Evolutionary conservation across 1,140 invertebrate genomes (phyloP).

Genomic region (Glossosoma conforme): DNA sequence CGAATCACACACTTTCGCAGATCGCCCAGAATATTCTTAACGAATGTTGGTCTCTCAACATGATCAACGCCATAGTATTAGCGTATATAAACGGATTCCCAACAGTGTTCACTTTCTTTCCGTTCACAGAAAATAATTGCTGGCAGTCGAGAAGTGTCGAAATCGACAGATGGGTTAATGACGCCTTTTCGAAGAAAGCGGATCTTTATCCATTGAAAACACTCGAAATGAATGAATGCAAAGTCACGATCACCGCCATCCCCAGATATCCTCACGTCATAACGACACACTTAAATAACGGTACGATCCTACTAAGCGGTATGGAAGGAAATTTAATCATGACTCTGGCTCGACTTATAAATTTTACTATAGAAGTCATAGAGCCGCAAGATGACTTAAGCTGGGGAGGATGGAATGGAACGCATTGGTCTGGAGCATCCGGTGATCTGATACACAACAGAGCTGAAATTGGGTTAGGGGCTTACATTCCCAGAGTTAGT

Average conservation of each 20-base stretch:
- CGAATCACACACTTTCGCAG: neutral
- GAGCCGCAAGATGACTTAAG: slow-evolving; percentile 9
- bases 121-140: slow-evolving; percentile 13
- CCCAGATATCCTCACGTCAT: slow-evolving; percentile 18
- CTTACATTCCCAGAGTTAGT: slow-evolving; percentile 11
- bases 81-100: neutral
- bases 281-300: slow-evolving; percentile 4
- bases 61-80: slow-evolving; percentile 18
- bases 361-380: slow-evolving; percentile 19
- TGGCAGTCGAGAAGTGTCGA: slow-evolving; percentile 4
- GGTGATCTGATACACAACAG: slow-evolving; percentile 22
- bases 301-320: slow-evolving; percentile 10
- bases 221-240: slow-evolving; percentile 13
- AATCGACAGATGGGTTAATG: slow-evolving; percentile 21
- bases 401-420: slow-evolving; percentile 22
- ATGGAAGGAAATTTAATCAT: slow-evolving; percentile 21
- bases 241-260: slow-evolving; percentile 11
- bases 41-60: slow-evolving; percentile 17
- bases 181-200: slow-evolving; percentile 7
- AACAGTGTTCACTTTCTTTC: slow-evolving; percentile 20
- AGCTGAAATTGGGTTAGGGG: slow-evolving; percentile 25
- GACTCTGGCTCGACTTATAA: slow-evolving; percentile 13
- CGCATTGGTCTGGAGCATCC: slow-evolving; percentile 18
- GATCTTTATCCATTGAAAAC: slow-evolving; percentile 19
- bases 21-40: slow-evolving; percentile 16